Conservation (phyloP, 2,113 vertebrate species). For the Taurulus bubalis region DNA sequence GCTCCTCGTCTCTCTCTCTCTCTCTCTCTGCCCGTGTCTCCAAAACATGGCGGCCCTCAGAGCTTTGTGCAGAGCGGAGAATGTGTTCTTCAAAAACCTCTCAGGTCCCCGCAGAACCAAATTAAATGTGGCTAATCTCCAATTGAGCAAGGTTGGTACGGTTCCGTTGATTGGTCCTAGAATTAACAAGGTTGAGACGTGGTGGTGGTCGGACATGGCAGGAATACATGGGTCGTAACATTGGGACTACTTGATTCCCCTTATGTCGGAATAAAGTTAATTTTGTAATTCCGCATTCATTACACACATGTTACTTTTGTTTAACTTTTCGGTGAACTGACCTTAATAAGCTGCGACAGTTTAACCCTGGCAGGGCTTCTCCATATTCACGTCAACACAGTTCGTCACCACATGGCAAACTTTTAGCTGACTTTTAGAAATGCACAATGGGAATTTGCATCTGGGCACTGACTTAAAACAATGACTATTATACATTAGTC, state of each 20-base stretch:
- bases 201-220: not conserved
- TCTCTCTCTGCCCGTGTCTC: constrained; percentile 12
- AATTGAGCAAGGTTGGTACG: constrained; percentile 81
- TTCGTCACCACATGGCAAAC: not conserved
- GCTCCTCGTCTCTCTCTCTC: not conserved
- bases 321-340: not conserved
- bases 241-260: not conserved
- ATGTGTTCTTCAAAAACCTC: constrained; percentile 66
- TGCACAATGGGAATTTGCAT: not conserved
- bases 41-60: constrained; percentile 81
- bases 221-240: constrained; percentile 8
- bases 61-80: constrained; percentile 73
- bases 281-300: not conserved
- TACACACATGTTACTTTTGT: not conserved
- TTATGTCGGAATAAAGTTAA: not conserved
- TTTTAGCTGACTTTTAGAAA: not conserved
- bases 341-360: not conserved
- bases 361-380: not conserved
- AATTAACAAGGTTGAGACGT: not conserved
- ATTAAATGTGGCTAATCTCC: constrained; percentile 46
- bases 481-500: not conserved
- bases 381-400: not conserved
- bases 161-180: not conserved
- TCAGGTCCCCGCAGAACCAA: constrained; percentile 55
- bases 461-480: not conserved